Evolutionary conservation across 2,888 invertebrate genomes (phyloP), one percentile per base, ranked within the genome.

Genomic region (Drosophila melanosoma): DNA sequence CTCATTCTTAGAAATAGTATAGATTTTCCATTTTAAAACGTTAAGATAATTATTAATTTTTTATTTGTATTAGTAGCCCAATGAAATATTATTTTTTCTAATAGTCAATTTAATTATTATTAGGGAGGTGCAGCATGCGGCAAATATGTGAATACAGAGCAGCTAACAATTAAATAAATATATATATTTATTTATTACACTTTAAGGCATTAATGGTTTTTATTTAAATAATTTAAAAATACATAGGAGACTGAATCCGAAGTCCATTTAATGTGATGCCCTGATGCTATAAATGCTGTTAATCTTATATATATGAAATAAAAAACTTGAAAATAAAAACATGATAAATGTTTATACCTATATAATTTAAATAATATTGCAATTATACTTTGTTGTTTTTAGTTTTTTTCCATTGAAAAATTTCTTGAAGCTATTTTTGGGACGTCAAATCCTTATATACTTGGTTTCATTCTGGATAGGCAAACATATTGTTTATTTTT

Each of bases 71-170:
- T 10, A 48, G 33, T n/a, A 56, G 4, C 17, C 2, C 11, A 36
- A 26, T 26, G 26, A 4, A 11, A 15, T 32, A 1, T 35, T 7
- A 8, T 42, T 58, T 33, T 23, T 15, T 8, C n/a, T 56, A 26
- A 51, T 63, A 69, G 33, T 26, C 12, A 36, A 7, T 69, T 40
- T 51, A 26, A 38, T 69, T 69, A 52, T 52, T 69, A 38, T 15
- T 40, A 10, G 1, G 2, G 20, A 45, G 11, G 3, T 20, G 42
- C 42, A 45, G 45, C 20, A 45, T 12, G 20, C 20, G 45, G 12
- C 7, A 42, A 42, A 20, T 6, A 42, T 42, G n/a, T n/a, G 10
- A 20, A 20, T 12, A 20, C 45, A 12, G 45, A 12, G 12, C 1
- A 45, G 12, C 12, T 12, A 23, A 15, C 8, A 20, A 23, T 23